Evolutionary conservation across 2,888 invertebrate genomes (phyloP), one percentile per base, ranked within the genome.

Genomic region (Orchesellides sinensis): DNA sequence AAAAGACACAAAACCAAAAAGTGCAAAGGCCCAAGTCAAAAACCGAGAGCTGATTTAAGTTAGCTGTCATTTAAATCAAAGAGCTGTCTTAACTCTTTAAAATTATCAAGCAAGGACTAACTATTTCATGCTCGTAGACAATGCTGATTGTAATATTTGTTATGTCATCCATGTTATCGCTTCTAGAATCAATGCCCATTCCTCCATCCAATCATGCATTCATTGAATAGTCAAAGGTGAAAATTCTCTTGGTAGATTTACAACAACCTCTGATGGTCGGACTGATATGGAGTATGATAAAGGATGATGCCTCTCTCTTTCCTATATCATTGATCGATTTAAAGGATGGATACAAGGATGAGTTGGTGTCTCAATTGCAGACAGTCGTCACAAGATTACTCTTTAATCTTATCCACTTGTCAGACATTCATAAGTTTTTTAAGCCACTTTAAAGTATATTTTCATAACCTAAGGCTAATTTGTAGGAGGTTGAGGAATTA

Each of bases 1-100:
- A 75, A 66, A 77, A 59, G 56, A 35, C 23, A 61, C 40, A 29
- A n/a, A n/a, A n/a, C n/a, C n/a, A n/a, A n/a, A n/a, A n/a, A n/a
- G n/a, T 65, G 68, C 68, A 77, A 77, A 77, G 77, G 77, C 68
- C 45, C 66, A 59, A 47, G 14, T 12, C 32, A 47, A 68, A n/a
- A n/a, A n/a, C n/a, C n/a, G 32, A 77, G 66, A 77, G 54, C 77
- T 54, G 68, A 66, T 77, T 68, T 77, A 68, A 77, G 68, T 77
- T 45, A 45, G 77, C 54, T 77, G 77, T 68, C 68, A 77, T 29
- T 56, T 77, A 59, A 68, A n/a, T n/a, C n/a, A n/a, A n/a, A n/a
- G n/a, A 68, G 77, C 68, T 77, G 77, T 68, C 77, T 68, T 65
- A 77, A 77, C 68, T 68, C 68, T 77, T 68, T 66, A 77, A 77